Conservation (phyloP, 2,113 vertebrate species). For the Verasper variegatus region DNA sequence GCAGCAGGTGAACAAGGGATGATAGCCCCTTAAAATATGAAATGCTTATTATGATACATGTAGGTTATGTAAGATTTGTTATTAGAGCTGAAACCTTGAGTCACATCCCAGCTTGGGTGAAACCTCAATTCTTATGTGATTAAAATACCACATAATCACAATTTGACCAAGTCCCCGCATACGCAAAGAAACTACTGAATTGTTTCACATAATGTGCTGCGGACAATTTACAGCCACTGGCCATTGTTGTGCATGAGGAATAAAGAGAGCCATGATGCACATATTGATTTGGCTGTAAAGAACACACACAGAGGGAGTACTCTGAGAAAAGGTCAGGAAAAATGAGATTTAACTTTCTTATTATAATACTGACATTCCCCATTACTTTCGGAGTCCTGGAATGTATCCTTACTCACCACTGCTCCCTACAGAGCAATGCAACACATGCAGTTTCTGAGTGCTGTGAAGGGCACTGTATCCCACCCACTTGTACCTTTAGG, state of each 20-base stretch:
- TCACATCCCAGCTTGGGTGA: slow-evolving; percentile 30
- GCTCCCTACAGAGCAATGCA: slow-evolving; percentile 23
- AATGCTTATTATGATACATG: slow-evolving; percentile 20
- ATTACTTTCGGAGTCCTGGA: slow-evolving; percentile 43
- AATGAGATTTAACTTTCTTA: slow-evolving; percentile 65
- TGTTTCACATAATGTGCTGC: slow-evolving; percentile 20
- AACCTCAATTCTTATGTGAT: slow-evolving; percentile 28
- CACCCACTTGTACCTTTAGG: slow-evolving; percentile 13
- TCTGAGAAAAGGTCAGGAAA: slow-evolving; percentile 73
- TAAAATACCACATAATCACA: slow-evolving; percentile 34
- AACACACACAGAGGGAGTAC: slow-evolving; percentile 62
- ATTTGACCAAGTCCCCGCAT: slow-evolving; percentile 34
- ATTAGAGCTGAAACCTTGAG: slow-evolving; percentile 45
- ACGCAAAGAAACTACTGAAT: slow-evolving; percentile 36
- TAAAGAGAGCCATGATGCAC: slow-evolving; percentile 48
- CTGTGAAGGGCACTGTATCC: background rate
- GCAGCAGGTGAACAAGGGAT: slow-evolving; percentile 12
- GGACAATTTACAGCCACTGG: slow-evolving; percentile 42
- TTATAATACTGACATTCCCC: slow-evolving; percentile 60
- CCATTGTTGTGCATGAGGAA: slow-evolving; percentile 41
- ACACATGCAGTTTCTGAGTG: slow-evolving; percentile 22
- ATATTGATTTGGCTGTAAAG: slow-evolving; percentile 72
- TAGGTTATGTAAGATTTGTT: slow-evolving; percentile 15
- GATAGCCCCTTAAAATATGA: slow-evolving; percentile 24
- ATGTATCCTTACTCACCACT: slow-evolving; percentile 33